Percentiles rank a stretch among this genome's conserved stretches.
Evolutionary conservation across 1,140 invertebrate genomes (phyloP).

Genomic region (Cotesia vestalis): DNA sequence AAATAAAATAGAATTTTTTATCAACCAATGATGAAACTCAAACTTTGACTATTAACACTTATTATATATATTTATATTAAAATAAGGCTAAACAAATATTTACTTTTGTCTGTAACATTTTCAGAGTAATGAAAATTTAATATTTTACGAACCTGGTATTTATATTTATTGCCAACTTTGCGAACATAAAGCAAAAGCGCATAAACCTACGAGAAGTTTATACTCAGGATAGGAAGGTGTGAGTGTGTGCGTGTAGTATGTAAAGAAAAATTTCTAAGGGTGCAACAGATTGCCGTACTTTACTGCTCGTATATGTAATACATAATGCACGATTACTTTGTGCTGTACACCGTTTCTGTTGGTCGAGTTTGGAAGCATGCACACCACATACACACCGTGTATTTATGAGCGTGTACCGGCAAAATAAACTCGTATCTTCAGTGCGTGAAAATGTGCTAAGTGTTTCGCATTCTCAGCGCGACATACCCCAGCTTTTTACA

Average conservation of each 20-base stretch:
- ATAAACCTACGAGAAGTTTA: too few species aligned
- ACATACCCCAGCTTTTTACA: neutral
- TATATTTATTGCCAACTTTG: too few species aligned
- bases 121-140: too few species aligned
- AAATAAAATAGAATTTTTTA: too few species aligned
- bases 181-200: too few species aligned
- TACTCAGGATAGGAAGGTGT: neutral
- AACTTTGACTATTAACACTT: too few species aligned
- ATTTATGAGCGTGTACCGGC: conserved; percentile 4
- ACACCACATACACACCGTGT: neutral
- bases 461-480: conserved; percentile 12
- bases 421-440: conserved; percentile 27
- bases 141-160: too few species aligned
- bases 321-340: conserved; percentile 44
- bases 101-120: too few species aligned
- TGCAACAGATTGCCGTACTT: conserved; percentile 47
- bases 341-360: neutral
- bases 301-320: conserved; percentile 44
- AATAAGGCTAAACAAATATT: too few species aligned
- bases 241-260: neutral
- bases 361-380: neutral
- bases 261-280: conserved; percentile 6
- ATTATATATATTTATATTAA: too few species aligned
- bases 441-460: conserved; percentile 32
- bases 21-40: too few species aligned